phyloP scores from a whole-genome alignment of 2,888 invertebrate genomes.

The Tortricodes alternella region DNA sequence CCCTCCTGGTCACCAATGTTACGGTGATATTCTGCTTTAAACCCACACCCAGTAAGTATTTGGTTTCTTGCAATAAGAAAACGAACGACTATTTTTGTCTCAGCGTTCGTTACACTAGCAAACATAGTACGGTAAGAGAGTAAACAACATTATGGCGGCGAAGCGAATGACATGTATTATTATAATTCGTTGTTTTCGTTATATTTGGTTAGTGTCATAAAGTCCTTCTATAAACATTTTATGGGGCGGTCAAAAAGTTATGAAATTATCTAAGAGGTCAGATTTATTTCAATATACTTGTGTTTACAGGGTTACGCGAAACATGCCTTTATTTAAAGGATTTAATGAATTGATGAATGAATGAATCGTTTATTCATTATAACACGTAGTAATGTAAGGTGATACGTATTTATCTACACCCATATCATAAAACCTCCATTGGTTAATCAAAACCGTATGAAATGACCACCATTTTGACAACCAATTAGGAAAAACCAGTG shows the following conservation, averaged over 20 bases:
- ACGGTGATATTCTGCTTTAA: too few species aligned
- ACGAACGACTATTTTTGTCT: constrained; percentile 50
- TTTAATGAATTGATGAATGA: too few species aligned
- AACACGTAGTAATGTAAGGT: too few species aligned
- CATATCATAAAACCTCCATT: too few species aligned
- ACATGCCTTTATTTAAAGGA: too few species aligned
- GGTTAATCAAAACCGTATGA: too few species aligned
- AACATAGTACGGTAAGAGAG: constrained; percentile 49
- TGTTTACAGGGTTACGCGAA: not conserved
- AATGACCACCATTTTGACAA: too few species aligned
- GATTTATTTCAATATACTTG: constrained; percentile 9
- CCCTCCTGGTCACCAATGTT: too few species aligned
- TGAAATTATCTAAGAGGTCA: constrained; percentile 2
- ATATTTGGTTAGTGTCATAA: constrained; percentile 20
- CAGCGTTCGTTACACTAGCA: constrained; percentile 45
- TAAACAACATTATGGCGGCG: constrained; percentile 56
- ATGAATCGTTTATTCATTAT: too few species aligned
- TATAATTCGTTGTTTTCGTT: constrained; percentile 21
- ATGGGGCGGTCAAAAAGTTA: constrained; percentile 17
- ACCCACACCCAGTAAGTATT: not conserved
- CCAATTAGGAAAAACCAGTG: too few species aligned
- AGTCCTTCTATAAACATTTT: constrained; percentile 18
- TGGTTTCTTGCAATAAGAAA: constrained; percentile 36
- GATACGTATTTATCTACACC: too few species aligned
- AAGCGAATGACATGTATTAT: constrained; percentile 37